These are phyloP conservation scores for Melanotaenia pygmaea DNA, from an alignment of 2,797 vertebrate species.

Conservation along the genomic window DNA sequence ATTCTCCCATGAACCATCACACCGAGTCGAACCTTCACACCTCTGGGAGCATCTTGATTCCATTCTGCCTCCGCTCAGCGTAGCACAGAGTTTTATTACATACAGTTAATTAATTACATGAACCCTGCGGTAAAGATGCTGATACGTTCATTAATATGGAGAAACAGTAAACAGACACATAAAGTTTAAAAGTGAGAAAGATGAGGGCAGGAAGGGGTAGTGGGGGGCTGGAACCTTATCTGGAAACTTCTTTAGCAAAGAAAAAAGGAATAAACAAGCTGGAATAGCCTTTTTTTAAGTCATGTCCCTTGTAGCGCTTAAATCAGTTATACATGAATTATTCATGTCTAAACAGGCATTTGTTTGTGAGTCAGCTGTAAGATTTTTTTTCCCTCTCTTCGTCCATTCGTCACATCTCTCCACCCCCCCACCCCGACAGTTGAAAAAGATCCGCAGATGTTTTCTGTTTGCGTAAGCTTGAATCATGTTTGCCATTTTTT, in stretches of 20 bases:
- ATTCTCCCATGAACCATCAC: background rate
- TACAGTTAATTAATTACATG: conserved; percentile 63
- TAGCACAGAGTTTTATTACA: conserved; percentile 57
- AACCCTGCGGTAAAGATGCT: conserved; percentile 51
- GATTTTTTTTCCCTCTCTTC: conserved; percentile 12
- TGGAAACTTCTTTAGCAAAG: conserved; percentile 30
- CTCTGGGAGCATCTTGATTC: conserved; percentile 3
- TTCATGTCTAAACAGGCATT: conserved; percentile 59
- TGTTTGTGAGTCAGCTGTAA: conserved; percentile 56
- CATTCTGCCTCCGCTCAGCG: conserved; percentile 7
- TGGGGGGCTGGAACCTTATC: conserved; percentile 58
- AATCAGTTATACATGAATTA: conserved; percentile 67
- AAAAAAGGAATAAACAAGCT: conserved; percentile 14
- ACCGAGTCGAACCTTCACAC: conserved; percentile 6
- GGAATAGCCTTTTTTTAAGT: conserved; percentile 36
- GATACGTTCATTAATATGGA: conserved; percentile 65
- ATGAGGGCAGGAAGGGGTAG: conserved; percentile 47
- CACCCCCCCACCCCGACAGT: too few species aligned
- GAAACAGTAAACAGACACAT: conserved; percentile 61
- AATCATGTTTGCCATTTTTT: conserved; percentile 19
- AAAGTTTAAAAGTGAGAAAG: conserved; percentile 63
- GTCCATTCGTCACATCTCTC: background rate
- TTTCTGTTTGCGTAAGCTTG: conserved; percentile 43
- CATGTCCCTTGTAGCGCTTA: conserved; percentile 57
- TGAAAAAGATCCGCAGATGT: conserved; percentile 62